These are phyloP conservation scores for Trogon melanurus DNA, from an alignment of 2,113 vertebrate species.

Conservation along the genomic window DNA sequence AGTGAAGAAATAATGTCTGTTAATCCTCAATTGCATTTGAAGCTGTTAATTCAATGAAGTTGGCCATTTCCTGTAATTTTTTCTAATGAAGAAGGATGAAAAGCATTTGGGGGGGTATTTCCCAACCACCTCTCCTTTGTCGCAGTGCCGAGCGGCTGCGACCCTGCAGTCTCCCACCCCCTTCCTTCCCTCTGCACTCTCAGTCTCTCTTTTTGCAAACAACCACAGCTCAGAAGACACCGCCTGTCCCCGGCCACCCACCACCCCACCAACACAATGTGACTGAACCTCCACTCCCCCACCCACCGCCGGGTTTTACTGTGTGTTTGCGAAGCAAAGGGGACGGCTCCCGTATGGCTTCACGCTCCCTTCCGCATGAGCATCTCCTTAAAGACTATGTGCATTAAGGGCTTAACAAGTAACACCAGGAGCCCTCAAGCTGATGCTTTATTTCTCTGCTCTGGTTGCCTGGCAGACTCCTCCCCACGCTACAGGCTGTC, in stretches of 20 bases:
- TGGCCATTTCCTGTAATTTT: neutral
- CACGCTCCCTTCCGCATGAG: neutral
- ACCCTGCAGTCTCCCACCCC: neutral
- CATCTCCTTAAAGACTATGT: neutral
- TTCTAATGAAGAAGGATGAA: neutral
- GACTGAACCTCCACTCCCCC: neutral
- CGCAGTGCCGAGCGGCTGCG: accelerated
- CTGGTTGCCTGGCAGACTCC: neutral
- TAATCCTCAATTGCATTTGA: neutral
- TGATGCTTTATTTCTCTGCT: neutral
- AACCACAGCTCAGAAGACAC: neutral
- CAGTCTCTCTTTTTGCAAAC: neutral
- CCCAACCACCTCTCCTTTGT: neutral
- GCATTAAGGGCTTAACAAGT: neutral
- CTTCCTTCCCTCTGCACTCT: neutral
- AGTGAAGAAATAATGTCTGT: neutral
- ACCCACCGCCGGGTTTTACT: neutral
- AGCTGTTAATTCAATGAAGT: neutral
- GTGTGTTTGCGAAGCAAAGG: neutral
- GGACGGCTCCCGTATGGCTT: accelerated
- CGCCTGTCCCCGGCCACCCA: neutral
- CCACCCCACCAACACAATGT: neutral
- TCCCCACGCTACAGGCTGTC: neutral
- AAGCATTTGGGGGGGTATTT: neutral
- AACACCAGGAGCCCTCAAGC: neutral